Evolutionary conservation across 2,888 invertebrate species (phyloP), one percentile per base, ranked within the genome.

Genomic region (Pterobdella sp.): DNA sequence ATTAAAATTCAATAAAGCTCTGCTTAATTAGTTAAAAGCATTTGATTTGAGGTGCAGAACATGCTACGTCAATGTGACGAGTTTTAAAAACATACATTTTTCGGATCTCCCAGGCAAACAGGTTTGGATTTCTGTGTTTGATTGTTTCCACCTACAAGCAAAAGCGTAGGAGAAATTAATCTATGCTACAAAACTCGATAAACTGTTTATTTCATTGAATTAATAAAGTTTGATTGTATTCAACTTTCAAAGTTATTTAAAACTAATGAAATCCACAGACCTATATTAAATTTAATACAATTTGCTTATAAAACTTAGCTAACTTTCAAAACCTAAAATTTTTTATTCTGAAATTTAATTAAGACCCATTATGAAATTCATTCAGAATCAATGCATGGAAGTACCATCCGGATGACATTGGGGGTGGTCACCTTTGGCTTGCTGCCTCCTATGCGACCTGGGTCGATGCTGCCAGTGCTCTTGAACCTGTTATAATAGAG

Each of bases 41-140:
- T n/a, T n/a, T n/a, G n/a, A n/a, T n/a, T n/a, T n/a, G n/a, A n/a
- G n/a, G n/a, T n/a, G n/a, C n/a, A n/a, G n/a, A n/a, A n/a, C n/a
- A n/a, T n/a, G n/a, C n/a, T n/a, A n/a, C n/a, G n/a, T n/a, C n/a
- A n/a, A n/a, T n/a, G n/a, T n/a, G n/a, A n/a, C n/a, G n/a, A n/a
- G n/a, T n/a, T n/a, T n/a, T n/a, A n/a, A n/a, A n/a, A n/a, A n/a
- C 35, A n/a, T 37, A 82, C 82, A 81, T 82, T 74, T 82, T 81
- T 74, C 82, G 75, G 36, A 83, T 82, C 75, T 83, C 83, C 83
- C 83, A 83, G 10, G 83, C 83, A 79, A 83, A 83, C 81, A 83
- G 82, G 77, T 82, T 81, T 3, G 82, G 82, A 75, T 82, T 82
- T 68, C 81, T 81, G 26, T 78, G 73, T 76, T 83, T 83, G 76